These are phyloP conservation scores for Drosophila vallismaia DNA, from an alignment of 2,888 invertebrate species.

Conservation along the genomic window DNA sequence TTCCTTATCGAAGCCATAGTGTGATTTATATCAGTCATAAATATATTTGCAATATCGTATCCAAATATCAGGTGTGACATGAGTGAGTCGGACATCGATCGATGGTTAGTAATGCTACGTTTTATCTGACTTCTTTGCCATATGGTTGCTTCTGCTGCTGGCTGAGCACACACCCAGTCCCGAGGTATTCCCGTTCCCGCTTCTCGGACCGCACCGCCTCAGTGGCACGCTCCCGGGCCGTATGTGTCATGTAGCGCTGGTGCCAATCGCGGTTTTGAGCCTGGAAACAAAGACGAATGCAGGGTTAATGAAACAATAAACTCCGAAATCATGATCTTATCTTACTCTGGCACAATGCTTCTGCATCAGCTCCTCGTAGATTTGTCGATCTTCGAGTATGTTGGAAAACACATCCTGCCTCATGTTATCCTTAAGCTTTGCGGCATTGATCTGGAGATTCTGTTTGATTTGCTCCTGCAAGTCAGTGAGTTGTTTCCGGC, in stretches of 20 bases:
- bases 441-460: slow-evolving; percentile 16
- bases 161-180: slow-evolving; percentile 48
- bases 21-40: slow-evolving; percentile 51
- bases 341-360: slow-evolving; percentile 42
- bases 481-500: slow-evolving; percentile 30
- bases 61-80: slow-evolving; percentile 36
- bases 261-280: slow-evolving; percentile 49
- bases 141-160: slow-evolving; percentile 46
- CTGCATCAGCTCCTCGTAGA: slow-evolving; percentile 38
- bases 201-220: slow-evolving; percentile 4
- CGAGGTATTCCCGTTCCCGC: slow-evolving; percentile 35
- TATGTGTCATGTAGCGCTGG: slow-evolving; percentile 44
- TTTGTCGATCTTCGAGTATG: slow-evolving; percentile 44
- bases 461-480: slow-evolving; percentile 37
- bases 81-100: slow-evolving; percentile 21
- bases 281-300: slow-evolving; percentile 14
- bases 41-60: slow-evolving; percentile 37
- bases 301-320: neutral
- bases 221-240: slow-evolving; percentile 21
- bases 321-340: neutral
- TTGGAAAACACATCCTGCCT: slow-evolving; percentile 18
- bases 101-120: slow-evolving; percentile 5
- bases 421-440: slow-evolving; percentile 9
- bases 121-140: slow-evolving; percentile 38
- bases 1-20: slow-evolving; percentile 42